Evolutionary conservation across 2,113 vertebrate genomes (phyloP), one percentile per base, ranked within the genome.

Genomic region (Falco punctatus): DNA sequence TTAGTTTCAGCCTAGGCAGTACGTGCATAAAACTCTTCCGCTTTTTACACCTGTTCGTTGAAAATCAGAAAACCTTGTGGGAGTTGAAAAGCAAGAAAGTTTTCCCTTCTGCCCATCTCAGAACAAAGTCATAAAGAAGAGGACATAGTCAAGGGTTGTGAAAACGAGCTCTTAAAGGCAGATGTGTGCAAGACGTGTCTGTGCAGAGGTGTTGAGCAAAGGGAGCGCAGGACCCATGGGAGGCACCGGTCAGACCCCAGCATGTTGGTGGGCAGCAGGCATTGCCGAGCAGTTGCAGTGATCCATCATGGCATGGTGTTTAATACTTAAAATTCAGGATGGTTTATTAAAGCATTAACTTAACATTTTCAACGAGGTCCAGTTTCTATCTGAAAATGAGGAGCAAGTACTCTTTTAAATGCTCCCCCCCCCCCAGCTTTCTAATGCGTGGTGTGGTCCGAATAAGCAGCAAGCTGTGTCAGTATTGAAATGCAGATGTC

Each of bases 201-300:
- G 15, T 4, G 11, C 13, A 9, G 51, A 10, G 57, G 66, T 7
- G n/a, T 11, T 4, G 15, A 10, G 1, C 51, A 38, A 27, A 14
- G 3, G 0, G 42, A 19, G 83, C 4, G 2, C 11, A 3, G 82
- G 27, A 42, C 23, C 10, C 0, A 0, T 16, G 2, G 0, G 24
- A 22, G 66, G 30, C 30, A 4, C 30, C 5, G 3, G 15, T 15
- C 3, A 5, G 51, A 15, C 42, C 18, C 42, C 21, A 11, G 44
- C 6, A 0, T 2, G 14, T 16, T 3, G 54, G 65, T 9, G 4
- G 46, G 35, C 33, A 17, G 49, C 2, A 5, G 30, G 44, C 13
- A 4, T 51, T 32, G 44, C 5, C 5, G 51, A 26, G 80, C 24
- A 0, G 13, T 26, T 17, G 28, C 2, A 6, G 33, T 5, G 40